Conservation (phyloP, 2,113 vertebrate species). For the Charadrius vociferus region DNA sequence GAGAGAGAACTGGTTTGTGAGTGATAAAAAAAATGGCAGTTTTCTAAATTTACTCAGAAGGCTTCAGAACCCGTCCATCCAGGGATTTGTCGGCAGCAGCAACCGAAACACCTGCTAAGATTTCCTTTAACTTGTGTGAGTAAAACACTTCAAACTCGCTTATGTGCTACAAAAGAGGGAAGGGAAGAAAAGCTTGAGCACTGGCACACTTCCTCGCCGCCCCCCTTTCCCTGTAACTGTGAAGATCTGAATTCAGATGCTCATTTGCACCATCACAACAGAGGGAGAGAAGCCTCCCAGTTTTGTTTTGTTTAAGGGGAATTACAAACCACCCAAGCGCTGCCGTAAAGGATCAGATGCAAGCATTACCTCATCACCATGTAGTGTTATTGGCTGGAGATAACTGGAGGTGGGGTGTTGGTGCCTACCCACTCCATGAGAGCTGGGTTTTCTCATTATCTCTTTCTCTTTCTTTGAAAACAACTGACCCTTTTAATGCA, state of each 20-base stretch:
- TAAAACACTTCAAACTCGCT: not conserved
- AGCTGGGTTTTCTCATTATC: conserved; percentile 11
- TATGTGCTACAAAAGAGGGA: not conserved
- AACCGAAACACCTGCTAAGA: not conserved
- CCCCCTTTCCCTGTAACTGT: not conserved
- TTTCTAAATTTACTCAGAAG: not conserved
- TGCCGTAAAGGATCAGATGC: not conserved
- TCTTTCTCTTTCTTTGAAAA: conserved; percentile 11
- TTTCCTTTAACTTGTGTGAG: not conserved
- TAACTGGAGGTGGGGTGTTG: not conserved
- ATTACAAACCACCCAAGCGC: not conserved
- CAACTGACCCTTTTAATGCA: conserved; percentile 14
- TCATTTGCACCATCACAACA: not conserved
- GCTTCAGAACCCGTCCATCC: not conserved
- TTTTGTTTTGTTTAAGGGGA: not conserved
- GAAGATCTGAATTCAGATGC: not conserved
- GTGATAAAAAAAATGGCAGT: not conserved
- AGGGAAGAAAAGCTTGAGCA: not conserved
- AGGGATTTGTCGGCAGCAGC: not conserved
- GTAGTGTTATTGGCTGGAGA: conserved; percentile 39
- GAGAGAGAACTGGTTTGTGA: not conserved
- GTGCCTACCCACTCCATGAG: not conserved
- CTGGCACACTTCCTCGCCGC: not conserved
- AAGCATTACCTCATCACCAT: conserved; percentile 19
- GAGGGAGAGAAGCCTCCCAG: not conserved